These are phyloP conservation scores for Bombus difficillimus DNA, from an alignment of 1,140 invertebrate genomes.

Conservation along the genomic window DNA sequence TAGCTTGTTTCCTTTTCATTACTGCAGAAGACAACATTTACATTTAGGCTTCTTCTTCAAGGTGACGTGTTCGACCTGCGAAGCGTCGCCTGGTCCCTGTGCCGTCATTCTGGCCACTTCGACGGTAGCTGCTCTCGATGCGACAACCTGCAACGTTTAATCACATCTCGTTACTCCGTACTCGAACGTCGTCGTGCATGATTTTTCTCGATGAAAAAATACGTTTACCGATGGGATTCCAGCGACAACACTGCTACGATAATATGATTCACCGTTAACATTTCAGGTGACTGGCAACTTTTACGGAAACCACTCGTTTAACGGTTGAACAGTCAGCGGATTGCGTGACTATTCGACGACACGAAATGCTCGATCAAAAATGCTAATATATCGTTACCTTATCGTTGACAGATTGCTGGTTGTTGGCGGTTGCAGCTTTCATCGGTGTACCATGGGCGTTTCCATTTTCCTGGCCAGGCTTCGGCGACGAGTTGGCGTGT, in stretches of 20 bases:
- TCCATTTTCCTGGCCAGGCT: slow-evolving; percentile 78
- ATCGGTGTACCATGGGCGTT: slow-evolving; percentile 80
- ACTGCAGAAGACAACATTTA: slow-evolving; percentile 94
- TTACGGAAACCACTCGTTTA: neutral
- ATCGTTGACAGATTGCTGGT: slow-evolving; percentile 77
- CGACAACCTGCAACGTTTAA: slow-evolving; percentile 66
- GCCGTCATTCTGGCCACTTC: slow-evolving; percentile 89
- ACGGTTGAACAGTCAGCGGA: too few species aligned
- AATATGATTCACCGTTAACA: too few species aligned
- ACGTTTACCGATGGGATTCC: too few species aligned
- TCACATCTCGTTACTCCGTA: too few species aligned
- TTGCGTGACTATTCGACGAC: neutral
- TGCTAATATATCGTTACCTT: slow-evolving; percentile 67
- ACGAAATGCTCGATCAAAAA: neutral
- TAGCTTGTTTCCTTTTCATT: slow-evolving; percentile 75
- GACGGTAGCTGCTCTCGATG: slow-evolving; percentile 83
- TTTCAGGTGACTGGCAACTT: neutral
- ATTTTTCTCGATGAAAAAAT: too few species aligned
- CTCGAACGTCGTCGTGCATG: too few species aligned
- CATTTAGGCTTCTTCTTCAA: slow-evolving; percentile 95
- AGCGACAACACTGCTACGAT: too few species aligned
- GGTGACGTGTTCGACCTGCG: slow-evolving; percentile 92
- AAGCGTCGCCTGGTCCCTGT: slow-evolving; percentile 88
- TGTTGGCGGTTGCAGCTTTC: slow-evolving; percentile 69
- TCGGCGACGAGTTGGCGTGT: slow-evolving; percentile 67